These are phyloP conservation scores for Lepidotrigona ventralis DNA, from an alignment of 1,140 invertebrate species.

Conservation along the genomic window DNA sequence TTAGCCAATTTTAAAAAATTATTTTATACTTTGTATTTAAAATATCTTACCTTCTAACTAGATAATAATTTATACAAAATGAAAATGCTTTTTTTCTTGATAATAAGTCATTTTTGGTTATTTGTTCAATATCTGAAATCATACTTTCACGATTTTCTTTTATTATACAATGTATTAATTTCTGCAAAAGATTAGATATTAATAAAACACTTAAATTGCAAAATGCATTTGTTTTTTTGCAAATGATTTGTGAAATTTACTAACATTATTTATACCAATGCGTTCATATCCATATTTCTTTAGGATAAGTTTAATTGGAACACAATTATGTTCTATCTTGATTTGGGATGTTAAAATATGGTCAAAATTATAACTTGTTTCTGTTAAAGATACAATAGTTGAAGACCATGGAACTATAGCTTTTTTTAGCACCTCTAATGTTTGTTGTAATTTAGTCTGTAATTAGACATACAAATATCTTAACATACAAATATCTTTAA, in stretches of 20 bases:
- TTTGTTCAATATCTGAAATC: constrained; percentile 67
- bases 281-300: constrained; percentile 74
- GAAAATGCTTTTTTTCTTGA: constrained; percentile 62
- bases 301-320: constrained; percentile 69
- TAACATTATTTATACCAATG: constrained; percentile 67
- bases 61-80: constrained; percentile 62
- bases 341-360: constrained; percentile 69
- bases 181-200: constrained; percentile 50
- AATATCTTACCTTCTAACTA: constrained; percentile 63
- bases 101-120: constrained; percentile 69
- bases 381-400: constrained; percentile 64
- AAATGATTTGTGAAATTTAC: constrained; percentile 32
- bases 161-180: constrained; percentile 69
- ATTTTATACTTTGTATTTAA: constrained; percentile 27
- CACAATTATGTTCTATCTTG: constrained; percentile 63
- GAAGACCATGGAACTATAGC: constrained; percentile 73
- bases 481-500: neutral
- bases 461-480: constrained; percentile 17
- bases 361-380: constrained; percentile 62
- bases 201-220: neutral
- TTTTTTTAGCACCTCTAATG: constrained; percentile 68
- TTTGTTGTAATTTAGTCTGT: constrained; percentile 69
- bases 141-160: constrained; percentile 65
- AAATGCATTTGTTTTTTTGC: neutral
- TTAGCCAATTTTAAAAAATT: constrained; percentile 1